Percentiles rank a stretch among this genome's conserved stretches.
Evolutionary conservation across 1,140 invertebrate species (phyloP).

Genomic region (Drosophila saltans): DNA sequence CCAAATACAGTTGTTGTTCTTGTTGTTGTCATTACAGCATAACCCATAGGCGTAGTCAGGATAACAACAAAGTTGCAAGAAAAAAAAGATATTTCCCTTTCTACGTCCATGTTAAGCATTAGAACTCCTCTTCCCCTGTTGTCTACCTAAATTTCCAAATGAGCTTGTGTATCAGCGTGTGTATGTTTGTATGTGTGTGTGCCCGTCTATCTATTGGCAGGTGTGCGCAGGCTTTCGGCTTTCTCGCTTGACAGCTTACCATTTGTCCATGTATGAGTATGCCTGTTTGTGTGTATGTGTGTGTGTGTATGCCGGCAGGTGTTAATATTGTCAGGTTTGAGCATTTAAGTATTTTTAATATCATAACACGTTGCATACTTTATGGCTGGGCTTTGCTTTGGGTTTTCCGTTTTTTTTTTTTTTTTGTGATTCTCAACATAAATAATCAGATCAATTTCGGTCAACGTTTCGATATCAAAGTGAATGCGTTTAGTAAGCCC

Average conservation of each 20-base stretch:
- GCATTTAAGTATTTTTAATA: conserved; percentile 67
- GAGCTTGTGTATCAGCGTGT: conserved; percentile 8
- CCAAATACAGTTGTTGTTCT: conserved; percentile 12
- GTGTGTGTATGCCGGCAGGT: conserved; percentile 32
- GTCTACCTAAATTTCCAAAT: background rate
- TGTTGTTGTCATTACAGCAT: background rate
- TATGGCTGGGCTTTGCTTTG: conserved; percentile 36
- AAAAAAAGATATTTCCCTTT: background rate
- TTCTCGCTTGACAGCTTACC: conserved; percentile 7
- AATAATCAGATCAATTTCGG: conserved; percentile 24
- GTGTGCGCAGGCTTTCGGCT: conserved; percentile 11
- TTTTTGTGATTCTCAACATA: conserved; percentile 4
- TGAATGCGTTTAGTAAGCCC: background rate
- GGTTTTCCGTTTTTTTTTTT: background rate
- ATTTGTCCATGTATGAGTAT: conserved; percentile 18
- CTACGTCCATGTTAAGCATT: background rate
- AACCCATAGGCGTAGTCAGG: background rate
- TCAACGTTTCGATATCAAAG: background rate
- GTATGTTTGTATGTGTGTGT: conserved; percentile 15
- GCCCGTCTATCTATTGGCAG: conserved; percentile 12
- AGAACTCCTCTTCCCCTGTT: background rate
- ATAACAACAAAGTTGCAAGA: background rate
- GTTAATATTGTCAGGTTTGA: conserved; percentile 64
- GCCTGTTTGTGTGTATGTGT: conserved; percentile 1
- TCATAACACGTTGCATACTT: conserved; percentile 54